phyloP scores from a whole-genome alignment of 2,888 invertebrate genomes.

The Baronia brevicornis region DNA sequence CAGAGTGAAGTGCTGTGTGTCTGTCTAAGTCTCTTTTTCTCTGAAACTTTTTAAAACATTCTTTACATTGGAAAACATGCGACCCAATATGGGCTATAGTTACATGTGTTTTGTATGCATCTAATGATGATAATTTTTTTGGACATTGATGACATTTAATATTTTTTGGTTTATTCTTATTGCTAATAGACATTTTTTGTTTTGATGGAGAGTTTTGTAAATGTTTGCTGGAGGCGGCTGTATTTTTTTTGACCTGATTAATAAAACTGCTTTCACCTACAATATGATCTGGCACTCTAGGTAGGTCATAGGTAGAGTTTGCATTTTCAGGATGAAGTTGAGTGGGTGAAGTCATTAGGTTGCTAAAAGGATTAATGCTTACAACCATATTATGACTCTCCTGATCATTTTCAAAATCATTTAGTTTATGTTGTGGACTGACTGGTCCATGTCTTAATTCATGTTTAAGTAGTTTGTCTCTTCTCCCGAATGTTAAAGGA shows the following conservation, averaged over 20 bases:
- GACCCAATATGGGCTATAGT: slow-evolving; percentile 67
- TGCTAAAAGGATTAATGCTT: slow-evolving; percentile 76
- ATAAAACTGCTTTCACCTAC: slow-evolving; percentile 65
- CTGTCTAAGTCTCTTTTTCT: slow-evolving; percentile 82
- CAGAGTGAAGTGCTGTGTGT: slow-evolving; percentile 80
- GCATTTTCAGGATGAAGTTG: slow-evolving; percentile 38
- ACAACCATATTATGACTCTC: slow-evolving; percentile 75
- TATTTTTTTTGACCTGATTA: slow-evolving; percentile 51
- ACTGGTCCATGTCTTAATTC: slow-evolving; percentile 76
- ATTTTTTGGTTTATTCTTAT: slow-evolving; percentile 65
- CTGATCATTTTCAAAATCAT: slow-evolving; percentile 43
- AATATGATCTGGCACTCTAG: slow-evolving; percentile 70
- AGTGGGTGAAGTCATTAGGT: slow-evolving; percentile 60
- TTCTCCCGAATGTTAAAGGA: slow-evolving; percentile 78
- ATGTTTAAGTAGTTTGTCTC: slow-evolving; percentile 81
- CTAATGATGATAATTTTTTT: slow-evolving; percentile 65
- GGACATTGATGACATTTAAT: slow-evolving; percentile 72
- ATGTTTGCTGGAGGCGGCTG: slow-evolving; percentile 40
- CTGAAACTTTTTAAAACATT: slow-evolving; percentile 80
- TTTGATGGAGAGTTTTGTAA: slow-evolving; percentile 47
- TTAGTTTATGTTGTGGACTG: slow-evolving; percentile 38
- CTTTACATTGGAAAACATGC: slow-evolving; percentile 78
- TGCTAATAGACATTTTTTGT: slow-evolving; percentile 35
- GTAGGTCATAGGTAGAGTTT: slow-evolving; percentile 55
- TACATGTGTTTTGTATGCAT: slow-evolving; percentile 71